A percentile compares a stretch with the other conserved stretches of the same genome.
Evolutionary conservation across 1,140 invertebrate species (phyloP).

Genomic region (Hyposmocoma kahamanoa): DNA sequence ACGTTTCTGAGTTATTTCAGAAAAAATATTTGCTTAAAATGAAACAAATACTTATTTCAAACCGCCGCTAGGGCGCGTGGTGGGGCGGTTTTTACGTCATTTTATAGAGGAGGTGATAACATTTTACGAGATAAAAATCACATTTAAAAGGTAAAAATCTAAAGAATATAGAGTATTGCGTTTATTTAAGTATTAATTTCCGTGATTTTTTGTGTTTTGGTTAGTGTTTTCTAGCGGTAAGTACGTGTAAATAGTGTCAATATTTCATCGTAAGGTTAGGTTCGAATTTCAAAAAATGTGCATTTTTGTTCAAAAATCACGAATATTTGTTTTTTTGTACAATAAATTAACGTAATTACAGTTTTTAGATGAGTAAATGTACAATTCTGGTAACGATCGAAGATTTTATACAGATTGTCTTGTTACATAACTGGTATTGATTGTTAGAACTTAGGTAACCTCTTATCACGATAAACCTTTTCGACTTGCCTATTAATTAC

Average conservation of each 20-base stretch:
- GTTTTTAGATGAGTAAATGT: background rate
- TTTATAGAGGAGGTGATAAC: background rate
- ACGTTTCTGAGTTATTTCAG: no score
- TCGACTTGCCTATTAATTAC: background rate
- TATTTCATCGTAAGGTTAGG: background rate
- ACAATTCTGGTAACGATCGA: background rate
- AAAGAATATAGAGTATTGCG: background rate
- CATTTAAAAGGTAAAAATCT: background rate
- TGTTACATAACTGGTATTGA: constrained; percentile 1
- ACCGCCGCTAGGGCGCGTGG: no score
- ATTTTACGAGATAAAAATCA: background rate
- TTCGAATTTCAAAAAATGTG: background rate
- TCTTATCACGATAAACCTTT: background rate
- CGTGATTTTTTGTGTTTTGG: background rate
- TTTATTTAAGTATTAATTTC: background rate
- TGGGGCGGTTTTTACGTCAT: no score
- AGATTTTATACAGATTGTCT: background rate
- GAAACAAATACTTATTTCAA: no score
- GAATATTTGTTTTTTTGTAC: background rate
- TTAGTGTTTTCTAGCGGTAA: background rate
- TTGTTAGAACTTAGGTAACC: constrained; percentile 3
- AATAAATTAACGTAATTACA: background rate
- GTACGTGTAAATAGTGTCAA: background rate
- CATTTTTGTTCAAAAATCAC: background rate
- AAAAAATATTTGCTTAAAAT: no score